Conservation (phyloP, 2,797 vertebrate genomes). For the Cryptoblepharus egeriae region DNA sequence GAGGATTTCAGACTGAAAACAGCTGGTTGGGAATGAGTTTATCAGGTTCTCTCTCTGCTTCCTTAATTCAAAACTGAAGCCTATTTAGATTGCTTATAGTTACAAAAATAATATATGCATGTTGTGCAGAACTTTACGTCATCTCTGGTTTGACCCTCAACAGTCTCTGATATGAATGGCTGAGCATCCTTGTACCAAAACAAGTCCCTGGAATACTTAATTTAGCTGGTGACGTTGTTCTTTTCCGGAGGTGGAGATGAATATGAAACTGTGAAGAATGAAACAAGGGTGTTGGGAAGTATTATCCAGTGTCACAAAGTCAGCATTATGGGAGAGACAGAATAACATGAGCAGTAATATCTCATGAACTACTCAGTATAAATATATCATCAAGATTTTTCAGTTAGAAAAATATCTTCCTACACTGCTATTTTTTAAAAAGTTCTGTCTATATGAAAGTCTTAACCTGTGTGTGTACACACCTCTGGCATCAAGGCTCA, state of each 20-base stretch:
- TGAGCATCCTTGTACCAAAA: background rate
- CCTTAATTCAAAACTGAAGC: background rate
- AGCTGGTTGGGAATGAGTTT: background rate
- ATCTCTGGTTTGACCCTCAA: background rate
- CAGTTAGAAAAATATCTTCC: background rate
- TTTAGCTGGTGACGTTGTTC: background rate
- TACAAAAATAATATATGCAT: background rate
- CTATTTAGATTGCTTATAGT: background rate
- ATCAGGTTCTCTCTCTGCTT: background rate
- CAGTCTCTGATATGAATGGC: background rate
- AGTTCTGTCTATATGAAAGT: too few species aligned
- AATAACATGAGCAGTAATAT: background rate
- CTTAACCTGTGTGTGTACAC: too few species aligned
- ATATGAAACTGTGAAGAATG: conserved; percentile 8
- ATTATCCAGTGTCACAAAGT: conserved; percentile 5
- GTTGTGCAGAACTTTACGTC: background rate
- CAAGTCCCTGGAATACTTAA: background rate
- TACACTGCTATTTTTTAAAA: background rate
- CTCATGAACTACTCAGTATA: background rate
- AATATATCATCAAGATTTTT: background rate
- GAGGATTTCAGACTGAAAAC: too few species aligned
- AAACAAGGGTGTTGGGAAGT: conserved; percentile 3
- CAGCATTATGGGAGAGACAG: background rate
- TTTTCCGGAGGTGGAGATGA: conserved; percentile 22
- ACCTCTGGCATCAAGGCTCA: too few species aligned